Conservation (phyloP, 2,797 vertebrate genomes). For the Lepus oiostolus region DNA sequence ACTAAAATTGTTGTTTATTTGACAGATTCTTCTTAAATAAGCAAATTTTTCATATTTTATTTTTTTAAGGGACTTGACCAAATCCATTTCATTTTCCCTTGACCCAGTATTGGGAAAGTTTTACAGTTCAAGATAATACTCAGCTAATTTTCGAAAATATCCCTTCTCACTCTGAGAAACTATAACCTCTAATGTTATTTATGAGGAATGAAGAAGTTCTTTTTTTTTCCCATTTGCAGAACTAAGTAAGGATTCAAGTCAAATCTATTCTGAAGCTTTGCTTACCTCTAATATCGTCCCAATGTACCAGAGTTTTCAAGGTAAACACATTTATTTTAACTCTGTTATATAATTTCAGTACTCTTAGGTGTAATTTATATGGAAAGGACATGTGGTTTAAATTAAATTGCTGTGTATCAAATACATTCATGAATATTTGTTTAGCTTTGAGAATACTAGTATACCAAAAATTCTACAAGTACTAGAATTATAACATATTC, state of each 20-base stretch:
- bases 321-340: slow-evolving; percentile 88
- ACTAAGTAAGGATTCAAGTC: slow-evolving; percentile 86
- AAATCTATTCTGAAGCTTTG: slow-evolving; percentile 92
- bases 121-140: background rate
- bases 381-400: background rate
- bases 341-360: slow-evolving; percentile 4
- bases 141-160: background rate
- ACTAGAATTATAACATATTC: slow-evolving; percentile 25
- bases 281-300: slow-evolving; percentile 94
- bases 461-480: slow-evolving; percentile 10
- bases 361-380: slow-evolving; percentile 8
- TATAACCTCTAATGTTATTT: slow-evolving; percentile 55
- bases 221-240: slow-evolving; percentile 80
- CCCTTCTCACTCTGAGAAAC: background rate
- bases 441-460: slow-evolving; percentile 29
- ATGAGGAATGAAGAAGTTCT: slow-evolving; percentile 41
- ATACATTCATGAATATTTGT: background rate
- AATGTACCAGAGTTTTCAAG: slow-evolving; percentile 95
- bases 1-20: slow-evolving; percentile 11
- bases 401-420: slow-evolving; percentile 37
- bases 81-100: background rate
- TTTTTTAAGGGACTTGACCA: slow-evolving; percentile 5
- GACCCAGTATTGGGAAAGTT: background rate
- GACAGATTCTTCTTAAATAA: slow-evolving; percentile 14
- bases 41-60: background rate